Percentiles rank a stretch among this genome's conserved stretches.
These are phyloP conservation scores for Callorhinus ursinus DNA, from an alignment of 2,113 vertebrate genomes.

Conservation along the genomic window DNA sequence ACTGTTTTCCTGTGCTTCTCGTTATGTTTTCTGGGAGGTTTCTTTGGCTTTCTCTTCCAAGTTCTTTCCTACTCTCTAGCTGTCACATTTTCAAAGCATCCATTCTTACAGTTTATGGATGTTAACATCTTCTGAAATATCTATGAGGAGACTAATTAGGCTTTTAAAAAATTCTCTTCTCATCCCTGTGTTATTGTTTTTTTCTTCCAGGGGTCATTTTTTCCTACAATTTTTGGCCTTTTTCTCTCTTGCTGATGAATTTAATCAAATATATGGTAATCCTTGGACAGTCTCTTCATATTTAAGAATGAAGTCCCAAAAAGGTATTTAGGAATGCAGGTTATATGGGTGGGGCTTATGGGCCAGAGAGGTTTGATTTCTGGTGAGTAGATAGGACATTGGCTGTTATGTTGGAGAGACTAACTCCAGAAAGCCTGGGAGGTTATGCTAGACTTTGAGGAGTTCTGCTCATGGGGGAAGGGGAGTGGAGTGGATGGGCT, in stretches of 20 bases:
- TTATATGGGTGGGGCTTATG: neutral
- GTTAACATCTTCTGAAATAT: neutral
- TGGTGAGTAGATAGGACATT: neutral
- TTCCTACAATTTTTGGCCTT: neutral
- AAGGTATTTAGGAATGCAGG: neutral
- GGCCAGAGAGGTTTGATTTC: neutral
- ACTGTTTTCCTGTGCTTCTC: neutral
- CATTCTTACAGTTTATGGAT: neutral
- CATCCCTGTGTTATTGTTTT: neutral
- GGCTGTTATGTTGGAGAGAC: neutral
- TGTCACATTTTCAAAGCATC: neutral
- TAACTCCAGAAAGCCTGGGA: neutral
- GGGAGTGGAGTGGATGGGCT: neutral
- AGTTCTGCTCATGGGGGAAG: neutral
- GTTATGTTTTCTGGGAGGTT: neutral
- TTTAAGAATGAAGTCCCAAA: neutral
- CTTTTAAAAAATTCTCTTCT: conserved; percentile 30
- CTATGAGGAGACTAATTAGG: neutral
- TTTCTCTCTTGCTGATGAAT: neutral
- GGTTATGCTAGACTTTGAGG: neutral
- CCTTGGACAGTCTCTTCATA: neutral
- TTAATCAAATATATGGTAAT: neutral
- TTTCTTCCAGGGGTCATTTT: neutral
- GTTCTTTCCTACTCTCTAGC: neutral
- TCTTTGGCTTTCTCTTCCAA: neutral